Evolutionary conservation across 2,113 vertebrate species (phyloP), one percentile per base, ranked within the genome.

Genomic region (Herpetotheres cachinnans): DNA sequence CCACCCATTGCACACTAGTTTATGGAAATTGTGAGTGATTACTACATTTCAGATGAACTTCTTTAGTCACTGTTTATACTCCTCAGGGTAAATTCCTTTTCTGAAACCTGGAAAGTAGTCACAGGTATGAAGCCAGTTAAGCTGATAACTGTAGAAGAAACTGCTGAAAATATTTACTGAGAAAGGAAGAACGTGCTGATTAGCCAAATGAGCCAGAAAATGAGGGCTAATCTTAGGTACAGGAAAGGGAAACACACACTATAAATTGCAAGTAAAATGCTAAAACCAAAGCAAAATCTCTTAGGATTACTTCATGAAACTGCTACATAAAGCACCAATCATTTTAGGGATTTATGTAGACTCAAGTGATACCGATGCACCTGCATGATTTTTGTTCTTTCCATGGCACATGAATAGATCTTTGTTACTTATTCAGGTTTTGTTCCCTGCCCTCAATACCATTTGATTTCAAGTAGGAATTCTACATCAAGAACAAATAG

Each of bases 401-500:
- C 40, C 18, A 7, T 17, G 26, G n/a, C 34, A 42, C 15, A 32
- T 65, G 90, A 88, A 62, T 58, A 92, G 58, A 42, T 79, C 44
- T 82, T 92, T 0, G 0, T 72, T 79, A 67, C 77, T 79, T 87
- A 65, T 25, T 76, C 81, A 80, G 8, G 61, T 69, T 89, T 85
- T 95, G 52, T 84, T 95, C 77, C 38, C 56, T 65, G 26, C 76
- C 16, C 52, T 94, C 73, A 95, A 80, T 70, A 85, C 40, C 49
- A 42, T 42, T 82, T 94, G 89, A 94, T 89, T 96, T 89, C 81
- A 91, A 86, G 78, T 72, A 89, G 86, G 81, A 89, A 79, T 89
- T 95, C 66, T 54, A 50, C 81, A 87, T 80, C 66, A 76, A 72
- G 93, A 91, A 89, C 61, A 97, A 87, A 94, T 13, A 87, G 56